Conservation (phyloP, 2,113 vertebrate genomes). For the Tenebrosternarchus preto region DNA sequence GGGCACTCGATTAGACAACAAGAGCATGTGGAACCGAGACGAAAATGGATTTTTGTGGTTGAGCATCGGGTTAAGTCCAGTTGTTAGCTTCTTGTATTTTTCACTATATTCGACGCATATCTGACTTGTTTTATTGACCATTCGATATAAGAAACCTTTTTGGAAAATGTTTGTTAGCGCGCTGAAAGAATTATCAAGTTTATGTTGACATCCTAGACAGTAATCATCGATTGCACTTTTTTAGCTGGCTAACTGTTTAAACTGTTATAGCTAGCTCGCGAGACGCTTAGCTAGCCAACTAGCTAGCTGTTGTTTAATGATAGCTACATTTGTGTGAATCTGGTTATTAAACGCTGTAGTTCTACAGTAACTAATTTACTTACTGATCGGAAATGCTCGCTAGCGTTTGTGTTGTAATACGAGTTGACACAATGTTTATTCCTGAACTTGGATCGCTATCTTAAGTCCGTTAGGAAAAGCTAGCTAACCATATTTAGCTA, state of each 20-base stretch:
- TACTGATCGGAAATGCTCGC: not conserved
- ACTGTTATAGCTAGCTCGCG: not conserved
- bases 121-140: not conserved
- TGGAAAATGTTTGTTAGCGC: not conserved
- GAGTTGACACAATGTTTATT: not conserved
- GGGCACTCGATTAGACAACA: conserved; percentile 67
- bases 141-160: not conserved
- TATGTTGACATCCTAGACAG: conserved; percentile 53
- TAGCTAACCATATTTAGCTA: not conserved
- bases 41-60: conserved; percentile 37
- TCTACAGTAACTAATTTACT: too few species aligned
- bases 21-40: conserved; percentile 54
- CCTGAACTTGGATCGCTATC: not conserved
- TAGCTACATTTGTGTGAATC: not conserved
- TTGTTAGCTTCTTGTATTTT: not conserved
- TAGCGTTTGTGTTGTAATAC: not conserved
- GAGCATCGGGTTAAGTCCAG: conserved; percentile 43
- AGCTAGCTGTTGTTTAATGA: conserved; percentile 5
- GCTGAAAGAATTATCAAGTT: conserved; percentile 14
- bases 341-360: not conserved
- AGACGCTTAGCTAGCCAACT: conserved; percentile 19
- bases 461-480: not conserved
- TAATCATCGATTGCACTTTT: conserved; percentile 37
- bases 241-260: conserved; percentile 22
- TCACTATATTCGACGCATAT: not conserved